These are phyloP conservation scores for Phalacrocorax pelagicus DNA, from an alignment of 2,113 vertebrate species.

Conservation along the genomic window DNA sequence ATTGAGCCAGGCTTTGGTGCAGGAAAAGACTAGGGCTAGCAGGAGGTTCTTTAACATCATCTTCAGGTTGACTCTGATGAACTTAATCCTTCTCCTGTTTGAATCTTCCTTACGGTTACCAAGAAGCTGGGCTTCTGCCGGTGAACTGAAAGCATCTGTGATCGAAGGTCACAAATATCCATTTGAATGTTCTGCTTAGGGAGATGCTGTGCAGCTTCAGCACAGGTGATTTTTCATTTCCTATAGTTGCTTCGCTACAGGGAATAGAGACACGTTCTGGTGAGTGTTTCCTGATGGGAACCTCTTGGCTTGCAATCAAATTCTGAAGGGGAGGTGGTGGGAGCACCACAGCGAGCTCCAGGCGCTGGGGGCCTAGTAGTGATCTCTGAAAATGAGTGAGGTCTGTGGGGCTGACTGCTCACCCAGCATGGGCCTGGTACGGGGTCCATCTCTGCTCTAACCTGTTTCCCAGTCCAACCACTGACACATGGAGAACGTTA, in stretches of 20 bases:
- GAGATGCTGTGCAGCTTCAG: background rate
- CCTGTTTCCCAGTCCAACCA: background rate
- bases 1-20: background rate
- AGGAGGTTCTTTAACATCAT: background rate
- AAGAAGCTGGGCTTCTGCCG: background rate
- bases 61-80: background rate
- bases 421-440: background rate
- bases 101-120: background rate
- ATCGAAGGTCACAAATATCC: background rate
- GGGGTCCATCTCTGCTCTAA: background rate
- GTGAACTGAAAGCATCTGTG: background rate
- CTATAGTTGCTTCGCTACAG: background rate
- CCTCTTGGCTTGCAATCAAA: background rate
- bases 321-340: background rate
- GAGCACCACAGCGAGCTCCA: background rate
- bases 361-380: background rate
- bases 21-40: background rate
- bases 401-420: background rate
- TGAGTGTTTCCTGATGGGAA: background rate
- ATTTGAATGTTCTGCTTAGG: fast-evolving
- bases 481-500: background rate
- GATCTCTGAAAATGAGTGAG: background rate
- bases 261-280: background rate
- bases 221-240: background rate
- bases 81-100: background rate